Evolutionary conservation across 2,797 vertebrate species (phyloP), one percentile per base, ranked within the genome.

Genomic region (Trematomus bernacchii): DNA sequence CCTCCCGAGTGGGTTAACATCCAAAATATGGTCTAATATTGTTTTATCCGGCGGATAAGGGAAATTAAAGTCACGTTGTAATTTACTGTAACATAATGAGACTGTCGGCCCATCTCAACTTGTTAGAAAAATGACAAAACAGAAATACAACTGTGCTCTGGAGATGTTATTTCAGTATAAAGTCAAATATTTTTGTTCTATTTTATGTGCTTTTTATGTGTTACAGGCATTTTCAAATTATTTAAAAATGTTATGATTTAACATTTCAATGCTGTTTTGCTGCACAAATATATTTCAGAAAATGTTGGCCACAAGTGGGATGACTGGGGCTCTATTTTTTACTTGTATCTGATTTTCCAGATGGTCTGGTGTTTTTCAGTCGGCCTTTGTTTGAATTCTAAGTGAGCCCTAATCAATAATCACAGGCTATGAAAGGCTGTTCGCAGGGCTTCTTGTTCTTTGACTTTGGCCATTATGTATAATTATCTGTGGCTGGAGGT

Each of bases 381-480:
- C 11, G 6, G 69, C 37, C 46, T 68, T 55, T 71, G 54, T 57
- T 71, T 78, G 43, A 44, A 44, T 72, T 57, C 15, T 60, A 71
- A 73, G 58, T 55, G 51, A 65, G 52, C 60, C 55, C 51, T 63
- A 82, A 83, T 84, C 27, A 66, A 42, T 79, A 65, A 53, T 59
- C 21, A 12, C 54, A 55, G 11, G 51, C 63, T 81, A 64, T 73
- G n/a, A 60, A 76, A 59, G 51, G 59, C 47, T 74, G 66, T 69
- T 70, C 70, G 37, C 48, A 33, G 14, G 59, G 43, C 46, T 30
- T 73, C 16, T 44, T 61, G n/a, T 10, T 33, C 10, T 47, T 58
- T 72, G 27, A 54, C 63, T 60, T 61, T 44, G 46, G 33, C 48
- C 47, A 83, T 47, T 73, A 42, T 71, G 19, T 70, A 64, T 81